A percentile compares a stretch with the other conserved stretches of the same genome.
Conservation (phyloP, 2,113 vertebrate species). For the Urocolius indicus region DNA sequence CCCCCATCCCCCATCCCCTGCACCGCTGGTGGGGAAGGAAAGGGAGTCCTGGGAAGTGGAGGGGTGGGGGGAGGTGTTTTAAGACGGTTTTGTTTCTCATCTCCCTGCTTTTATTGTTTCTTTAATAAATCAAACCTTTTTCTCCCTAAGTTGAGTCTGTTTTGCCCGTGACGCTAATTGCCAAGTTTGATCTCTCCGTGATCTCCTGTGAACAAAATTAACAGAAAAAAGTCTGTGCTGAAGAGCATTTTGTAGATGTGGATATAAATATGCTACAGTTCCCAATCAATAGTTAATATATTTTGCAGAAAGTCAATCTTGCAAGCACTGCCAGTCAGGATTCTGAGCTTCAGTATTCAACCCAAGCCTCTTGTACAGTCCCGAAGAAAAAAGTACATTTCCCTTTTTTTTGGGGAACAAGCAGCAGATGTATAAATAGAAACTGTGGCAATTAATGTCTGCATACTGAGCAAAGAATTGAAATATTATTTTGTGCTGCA, state of each 20-base stretch:
- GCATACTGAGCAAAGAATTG: not conserved
- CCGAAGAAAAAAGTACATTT: not conserved
- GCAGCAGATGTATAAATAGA: conserved; percentile 29
- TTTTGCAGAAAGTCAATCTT: not conserved
- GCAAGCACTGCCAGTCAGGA: not conserved
- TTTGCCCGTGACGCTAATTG: no score
- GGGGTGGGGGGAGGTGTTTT: no score
- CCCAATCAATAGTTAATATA: not conserved
- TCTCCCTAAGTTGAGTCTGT: no score
- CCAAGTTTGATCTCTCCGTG: no score
- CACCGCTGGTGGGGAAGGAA: no score
- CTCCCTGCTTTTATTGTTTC: no score
- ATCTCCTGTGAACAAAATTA: rapidly evolving
- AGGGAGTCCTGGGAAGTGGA: no score
- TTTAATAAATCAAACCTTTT: no score
- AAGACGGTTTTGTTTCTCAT: no score
- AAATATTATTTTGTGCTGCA: not conserved
- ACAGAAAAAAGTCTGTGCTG: not conserved
- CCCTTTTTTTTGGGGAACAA: not conserved
- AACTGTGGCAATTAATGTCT: not conserved
- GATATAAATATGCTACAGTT: not conserved
- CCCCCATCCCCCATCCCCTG: no score
- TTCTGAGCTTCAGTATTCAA: not conserved
- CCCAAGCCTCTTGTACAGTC: rapidly evolving
- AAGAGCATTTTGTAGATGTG: not conserved